A percentile compares a stretch with the other conserved stretches of the same genome.
phyloP scores from a whole-genome alignment of 2,113 vertebrate genomes.

The Lampris megalopsis region DNA sequence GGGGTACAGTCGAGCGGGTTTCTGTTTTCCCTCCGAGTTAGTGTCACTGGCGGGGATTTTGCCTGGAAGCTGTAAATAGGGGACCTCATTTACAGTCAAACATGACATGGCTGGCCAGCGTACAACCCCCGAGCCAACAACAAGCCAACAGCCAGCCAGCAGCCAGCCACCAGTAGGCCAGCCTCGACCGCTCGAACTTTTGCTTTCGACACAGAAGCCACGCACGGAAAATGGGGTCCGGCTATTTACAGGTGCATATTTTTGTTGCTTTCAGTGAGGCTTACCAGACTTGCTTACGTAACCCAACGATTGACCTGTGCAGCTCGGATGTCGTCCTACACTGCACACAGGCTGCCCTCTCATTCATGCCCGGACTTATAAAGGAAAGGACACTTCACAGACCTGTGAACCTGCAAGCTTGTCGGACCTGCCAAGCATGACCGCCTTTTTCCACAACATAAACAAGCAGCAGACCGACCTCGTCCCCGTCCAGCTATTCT shows the following conservation, averaged over 20 bases:
- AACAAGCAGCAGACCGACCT: constrained; percentile 65
- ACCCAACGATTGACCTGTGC: constrained; percentile 27
- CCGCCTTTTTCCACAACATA: constrained; percentile 80
- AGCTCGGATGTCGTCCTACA: constrained; percentile 49
- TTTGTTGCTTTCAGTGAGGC: constrained; percentile 21
- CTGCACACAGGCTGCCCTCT: constrained; percentile 55
- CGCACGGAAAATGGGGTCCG: constrained; percentile 19
- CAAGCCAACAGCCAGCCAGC: constrained; percentile 24
- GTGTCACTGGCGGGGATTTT: background rate
- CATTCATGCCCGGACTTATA: constrained; percentile 77
- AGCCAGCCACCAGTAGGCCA: constrained; percentile 22
- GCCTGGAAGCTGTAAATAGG: constrained; percentile 38
- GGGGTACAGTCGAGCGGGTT: too few relatives aligned
- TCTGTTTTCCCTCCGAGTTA: constrained; percentile 1
- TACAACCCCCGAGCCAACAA: constrained; percentile 24
- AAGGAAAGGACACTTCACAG: constrained; percentile 66
- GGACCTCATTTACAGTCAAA: constrained; percentile 56
- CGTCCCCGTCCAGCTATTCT: constrained; percentile 46
- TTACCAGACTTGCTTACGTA: constrained; percentile 45
- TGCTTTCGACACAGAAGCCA: background rate
- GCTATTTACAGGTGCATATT: constrained; percentile 46
- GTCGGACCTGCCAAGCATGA: constrained; percentile 65
- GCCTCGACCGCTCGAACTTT: background rate
- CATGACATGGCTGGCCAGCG: constrained; percentile 16
- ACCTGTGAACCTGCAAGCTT: constrained; percentile 56